Base-by-base conservation (phyloP, 2,113 vertebrate genomes). In the Narcine bancroftii region DNA sequence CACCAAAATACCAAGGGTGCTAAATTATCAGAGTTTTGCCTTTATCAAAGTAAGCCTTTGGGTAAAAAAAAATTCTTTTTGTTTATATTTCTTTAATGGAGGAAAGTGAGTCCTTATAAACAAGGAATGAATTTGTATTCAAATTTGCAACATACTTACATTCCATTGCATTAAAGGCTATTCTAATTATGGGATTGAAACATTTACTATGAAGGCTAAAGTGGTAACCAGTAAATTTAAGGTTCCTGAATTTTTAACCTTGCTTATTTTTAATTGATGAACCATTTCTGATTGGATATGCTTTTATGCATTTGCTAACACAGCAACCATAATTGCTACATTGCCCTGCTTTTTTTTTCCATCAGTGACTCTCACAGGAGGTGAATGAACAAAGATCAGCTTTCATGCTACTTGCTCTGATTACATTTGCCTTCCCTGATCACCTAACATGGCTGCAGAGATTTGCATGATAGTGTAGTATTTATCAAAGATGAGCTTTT, bases 391-490 rank as follows among this genome's bases (percentile, higher is more conserved):
- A 95, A 95, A 95, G 94, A 96, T 96, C 95, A 94, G 95, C 94
- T 97, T 96, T 96, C 96, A 96, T 93, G 94, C 94, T 94, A 95
- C 95, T 96, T 96, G 93, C 95, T 96, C 96, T 96, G 95, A 96
- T 97, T 97, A 95, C 95, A 95, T 94, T 93, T 95, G 94, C 94
- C 93, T 95, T 96, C 95, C 95, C 94, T 94, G 96, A 96, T 96
- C 96, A 95, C 94, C 95, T 96, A 96, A 95, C 94, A 95, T 93
- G 94, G 94, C 93, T 95, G 94, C 93, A 94, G 94, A 95, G 95
- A 95, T 94, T 95, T 95, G 93, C 94, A 95, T 95, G 95, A 96
- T 95, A 96, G 96, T 95, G 93, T 95, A 95, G 94, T 96, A 96
- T 97, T 97, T 97, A 96, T 96, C 96, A 96, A 95, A 95, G 94